phyloP scores from a whole-genome alignment of 2,888 invertebrate species.

The Spisula solida region DNA sequence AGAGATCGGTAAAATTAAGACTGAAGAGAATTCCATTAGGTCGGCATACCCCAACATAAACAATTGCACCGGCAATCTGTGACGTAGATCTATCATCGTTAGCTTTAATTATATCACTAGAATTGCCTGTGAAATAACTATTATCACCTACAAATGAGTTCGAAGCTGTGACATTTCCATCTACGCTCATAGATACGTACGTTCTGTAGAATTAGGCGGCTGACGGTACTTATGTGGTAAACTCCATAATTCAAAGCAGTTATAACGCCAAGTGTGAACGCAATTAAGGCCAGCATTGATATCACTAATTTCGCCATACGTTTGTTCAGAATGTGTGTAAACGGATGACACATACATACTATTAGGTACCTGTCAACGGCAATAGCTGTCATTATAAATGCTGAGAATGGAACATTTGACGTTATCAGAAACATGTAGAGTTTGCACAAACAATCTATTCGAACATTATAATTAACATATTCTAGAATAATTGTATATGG shows the following conservation, averaged over 20 bases:
- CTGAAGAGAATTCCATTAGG: conserved; percentile 77
- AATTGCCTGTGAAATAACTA: background rate
- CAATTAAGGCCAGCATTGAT: conserved; percentile 64
- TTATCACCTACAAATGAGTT: conserved; percentile 8
- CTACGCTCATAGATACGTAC: background rate
- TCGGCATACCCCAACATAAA: conserved; percentile 36
- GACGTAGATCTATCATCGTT: background rate
- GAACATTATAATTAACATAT: conserved; percentile 74
- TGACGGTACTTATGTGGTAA: conserved; percentile 45
- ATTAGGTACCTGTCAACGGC: conserved; percentile 84
- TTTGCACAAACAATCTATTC: conserved; percentile 82
- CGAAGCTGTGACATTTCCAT: background rate
- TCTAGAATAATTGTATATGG: conserved; percentile 82
- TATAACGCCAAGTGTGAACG: conserved; percentile 75
- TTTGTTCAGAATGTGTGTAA: conserved; percentile 80
- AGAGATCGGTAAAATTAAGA: conserved; percentile 72
- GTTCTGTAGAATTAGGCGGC: background rate
- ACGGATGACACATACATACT: conserved; percentile 86
- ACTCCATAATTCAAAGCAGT: conserved; percentile 76
- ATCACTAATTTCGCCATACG: conserved; percentile 76
- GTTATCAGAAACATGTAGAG: conserved; percentile 85
- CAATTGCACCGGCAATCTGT: background rate
- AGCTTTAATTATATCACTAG: background rate
- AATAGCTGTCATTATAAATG: conserved; percentile 85
- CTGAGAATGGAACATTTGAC: conserved; percentile 84